Base-by-base conservation (phyloP, 2,888 invertebrate species). In the Ganaspis brasiliensis region DNA sequence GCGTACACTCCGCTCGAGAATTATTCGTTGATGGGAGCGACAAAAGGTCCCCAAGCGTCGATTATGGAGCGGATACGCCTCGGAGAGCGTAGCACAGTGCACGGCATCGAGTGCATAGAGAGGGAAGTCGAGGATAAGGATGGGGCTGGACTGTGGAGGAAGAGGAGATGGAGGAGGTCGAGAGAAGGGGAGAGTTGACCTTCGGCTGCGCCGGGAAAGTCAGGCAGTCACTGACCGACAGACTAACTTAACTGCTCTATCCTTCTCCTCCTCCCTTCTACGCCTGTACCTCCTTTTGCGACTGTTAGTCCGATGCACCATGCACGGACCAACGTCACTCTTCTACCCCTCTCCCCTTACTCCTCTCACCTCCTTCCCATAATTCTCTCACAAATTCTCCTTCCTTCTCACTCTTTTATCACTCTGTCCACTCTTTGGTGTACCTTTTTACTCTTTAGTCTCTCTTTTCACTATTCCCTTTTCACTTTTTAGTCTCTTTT, bases 151-250 rank as follows among this genome's bases (percentile, higher is more conserved):
- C 79, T 79, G 77, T 78, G 76, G 73, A 79, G 83, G 77, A 80
- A 73, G 82, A 24, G 78, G 63, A 71, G 72, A 45, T 49, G 76
- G 72, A 83, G 80, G 79, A 82, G 84, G 81, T 84, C 79, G 86
- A 80, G 83, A 87, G 88, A 87, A 86, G 88, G 88, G 89, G 88
- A 88, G 88, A 89, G 88, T 89, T 90, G 90, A 90, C 90, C 90
- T 90, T 90, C 89, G 90, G 87, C 90, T 86, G 87, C 86, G 91
- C 87, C 91, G 90, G 91, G 91, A 91, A 91, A 91, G 91, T 90
- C 91, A 90, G 89, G 87, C 91, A 90, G 90, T 91, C 91, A 91
- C 91, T 91, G 91, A 91, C 90, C 91, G 91, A 89, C 90, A 89
- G 90, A 91, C 91, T 90, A 90, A 91, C 91, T 90, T 91, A 90